Percentiles rank a stretch among this genome's conserved stretches.
Evolutionary conservation across 2,888 invertebrate genomes (phyloP).

Genomic region (Aproaerema taeniolella): DNA sequence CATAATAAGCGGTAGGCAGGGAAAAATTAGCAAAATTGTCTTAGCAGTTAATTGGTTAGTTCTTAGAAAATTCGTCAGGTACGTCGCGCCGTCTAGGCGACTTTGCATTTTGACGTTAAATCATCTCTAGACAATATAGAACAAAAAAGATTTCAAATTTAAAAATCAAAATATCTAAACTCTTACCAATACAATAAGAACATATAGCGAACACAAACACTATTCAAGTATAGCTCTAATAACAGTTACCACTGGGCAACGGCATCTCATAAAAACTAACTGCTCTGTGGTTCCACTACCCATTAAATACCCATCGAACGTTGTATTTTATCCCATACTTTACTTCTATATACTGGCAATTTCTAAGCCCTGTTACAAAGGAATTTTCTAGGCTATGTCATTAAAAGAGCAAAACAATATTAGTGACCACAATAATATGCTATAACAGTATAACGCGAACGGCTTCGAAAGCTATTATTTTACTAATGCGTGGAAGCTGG

Average conservation of each 20-base stretch:
- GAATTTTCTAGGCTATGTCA: conserved; percentile 23
- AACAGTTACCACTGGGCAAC: conserved; percentile 51
- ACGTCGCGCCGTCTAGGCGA: too few species aligned
- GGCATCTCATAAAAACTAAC: conserved; percentile 59
- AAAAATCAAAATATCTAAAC: too few species aligned
- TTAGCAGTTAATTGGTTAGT: too few species aligned
- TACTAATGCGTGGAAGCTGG: conserved; percentile 38
- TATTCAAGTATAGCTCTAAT: conserved; percentile 49
- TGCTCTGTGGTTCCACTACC: conserved; percentile 46
- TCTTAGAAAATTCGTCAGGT: too few species aligned
- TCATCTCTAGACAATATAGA: too few species aligned
- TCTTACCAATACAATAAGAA: too few species aligned
- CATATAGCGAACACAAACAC: conserved; percentile 34
- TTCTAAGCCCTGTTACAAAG: neutral
- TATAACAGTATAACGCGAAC: conserved; percentile 46
- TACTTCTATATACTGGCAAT: conserved; percentile 15
- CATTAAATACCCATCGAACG: conserved; percentile 34
- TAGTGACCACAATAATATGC: conserved; percentile 47
- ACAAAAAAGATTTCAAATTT: too few species aligned
- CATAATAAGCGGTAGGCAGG: too few species aligned
- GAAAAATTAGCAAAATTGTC: too few species aligned
- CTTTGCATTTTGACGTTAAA: too few species aligned
- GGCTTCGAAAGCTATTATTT: conserved; percentile 46
- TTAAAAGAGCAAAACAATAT: conserved; percentile 28
- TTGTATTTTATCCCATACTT: conserved; percentile 12